Percentiles rank a stretch among this genome's conserved stretches.
phyloP scores from a whole-genome alignment of 30 jellyfish, hydroid and myxozoan genomes.

The Hydractinia echinata region DNA sequence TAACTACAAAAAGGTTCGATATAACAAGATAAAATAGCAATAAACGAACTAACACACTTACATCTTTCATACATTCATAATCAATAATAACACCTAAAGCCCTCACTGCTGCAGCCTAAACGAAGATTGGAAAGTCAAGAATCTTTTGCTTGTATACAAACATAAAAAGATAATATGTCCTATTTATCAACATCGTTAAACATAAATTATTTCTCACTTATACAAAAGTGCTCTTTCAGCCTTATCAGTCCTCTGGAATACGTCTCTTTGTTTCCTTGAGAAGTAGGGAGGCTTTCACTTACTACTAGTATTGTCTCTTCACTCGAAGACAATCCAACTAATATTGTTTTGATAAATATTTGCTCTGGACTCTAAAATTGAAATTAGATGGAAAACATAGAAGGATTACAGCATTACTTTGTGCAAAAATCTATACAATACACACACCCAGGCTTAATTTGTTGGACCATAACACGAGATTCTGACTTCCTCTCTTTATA shows the following conservation, averaged over 20 bases:
- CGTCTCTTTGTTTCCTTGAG: no score
- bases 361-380: slow-evolving; percentile 29
- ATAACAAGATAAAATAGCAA: background rate
- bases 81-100: slow-evolving; percentile 81
- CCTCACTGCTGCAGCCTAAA: slow-evolving; percentile 93
- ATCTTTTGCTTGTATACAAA: no score
- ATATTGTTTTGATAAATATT: slow-evolving; percentile 28
- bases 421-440: no score
- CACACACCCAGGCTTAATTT: no score
- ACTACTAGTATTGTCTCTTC: slow-evolving; percentile 27
- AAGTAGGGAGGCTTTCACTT: background rate
- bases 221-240: background rate
- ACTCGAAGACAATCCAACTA: slow-evolving; percentile 33
- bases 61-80: slow-evolving; percentile 75
- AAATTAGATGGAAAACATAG: background rate
- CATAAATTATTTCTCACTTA: slow-evolving; percentile 27
- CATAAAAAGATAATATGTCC: background rate
- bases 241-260: no score
- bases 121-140: background rate
- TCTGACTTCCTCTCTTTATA: no score
- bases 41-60: slow-evolving; percentile 19
- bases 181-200: background rate
- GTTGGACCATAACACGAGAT: no score
- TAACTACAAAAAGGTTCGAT: background rate
- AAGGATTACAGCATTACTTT: no score